These are phyloP conservation scores for Manis crassicaudata DNA, from an alignment of 2,797 vertebrate species.

Conservation along the genomic window DNA sequence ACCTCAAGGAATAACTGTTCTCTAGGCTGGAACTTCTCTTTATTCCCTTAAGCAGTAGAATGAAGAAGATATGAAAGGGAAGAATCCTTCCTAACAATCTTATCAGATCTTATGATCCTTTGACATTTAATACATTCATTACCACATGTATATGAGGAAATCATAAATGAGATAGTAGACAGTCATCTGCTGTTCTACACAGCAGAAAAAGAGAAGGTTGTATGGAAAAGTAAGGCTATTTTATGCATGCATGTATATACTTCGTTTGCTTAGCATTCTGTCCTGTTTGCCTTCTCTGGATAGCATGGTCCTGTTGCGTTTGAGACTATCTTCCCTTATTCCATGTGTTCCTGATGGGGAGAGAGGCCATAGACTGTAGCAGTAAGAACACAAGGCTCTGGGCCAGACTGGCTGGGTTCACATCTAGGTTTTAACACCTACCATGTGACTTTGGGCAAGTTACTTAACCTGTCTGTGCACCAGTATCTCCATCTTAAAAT, in stretches of 20 bases:
- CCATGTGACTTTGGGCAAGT: neutral
- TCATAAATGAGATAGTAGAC: rapidly evolving
- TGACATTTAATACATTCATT: neutral
- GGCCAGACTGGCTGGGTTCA: too few species aligned
- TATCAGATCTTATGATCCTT: neutral
- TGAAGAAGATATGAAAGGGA: neutral
- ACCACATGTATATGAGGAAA: neutral
- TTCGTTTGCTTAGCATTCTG: neutral
- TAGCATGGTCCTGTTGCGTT: too few species aligned
- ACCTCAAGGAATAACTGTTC: neutral
- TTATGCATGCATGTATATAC: rapidly evolving
- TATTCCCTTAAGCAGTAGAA: neutral
- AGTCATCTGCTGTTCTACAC: neutral
- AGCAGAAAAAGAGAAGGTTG: neutral
- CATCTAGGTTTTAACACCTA: neutral
- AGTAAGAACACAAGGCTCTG: neutral
- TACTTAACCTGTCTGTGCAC: neutral
- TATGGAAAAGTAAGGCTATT: rapidly evolving
- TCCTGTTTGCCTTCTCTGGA: neutral
- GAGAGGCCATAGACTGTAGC: rapidly evolving
- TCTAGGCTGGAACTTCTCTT: neutral
- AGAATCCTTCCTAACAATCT: neutral
- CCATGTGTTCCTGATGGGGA: neutral
- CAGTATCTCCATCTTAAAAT: neutral
- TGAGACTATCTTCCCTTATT: neutral